Percentiles rank a stretch among this genome's conserved stretches.
These are phyloP conservation scores for Muntiacus reevesi DNA, from an alignment of 2,113 vertebrate genomes.

Conservation along the genomic window DNA sequence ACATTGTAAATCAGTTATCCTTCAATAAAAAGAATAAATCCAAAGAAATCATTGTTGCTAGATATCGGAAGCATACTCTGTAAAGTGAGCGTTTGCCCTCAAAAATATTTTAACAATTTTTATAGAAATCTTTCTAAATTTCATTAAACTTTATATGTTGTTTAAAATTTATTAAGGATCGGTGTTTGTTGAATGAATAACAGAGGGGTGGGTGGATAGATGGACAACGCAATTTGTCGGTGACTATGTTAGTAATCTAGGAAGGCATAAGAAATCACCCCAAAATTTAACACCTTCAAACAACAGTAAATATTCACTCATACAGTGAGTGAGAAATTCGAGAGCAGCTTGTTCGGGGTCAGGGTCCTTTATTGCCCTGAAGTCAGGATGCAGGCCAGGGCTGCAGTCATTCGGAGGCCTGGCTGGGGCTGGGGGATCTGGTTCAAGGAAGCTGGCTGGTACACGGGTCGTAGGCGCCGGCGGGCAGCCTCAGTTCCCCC, in stretches of 20 bases:
- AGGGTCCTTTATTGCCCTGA: neutral
- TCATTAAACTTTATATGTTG: neutral
- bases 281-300: neutral
- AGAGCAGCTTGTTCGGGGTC: neutral
- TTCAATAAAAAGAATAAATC: neutral
- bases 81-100: neutral
- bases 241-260: neutral
- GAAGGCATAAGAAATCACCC: neutral
- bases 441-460: neutral
- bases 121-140: neutral
- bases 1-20: neutral
- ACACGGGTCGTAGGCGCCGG: rapidly evolving
- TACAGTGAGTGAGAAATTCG: neutral
- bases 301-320: neutral
- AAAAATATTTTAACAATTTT: neutral
- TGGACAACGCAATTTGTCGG: rapidly evolving
- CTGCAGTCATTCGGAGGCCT: neutral
- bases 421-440: neutral
- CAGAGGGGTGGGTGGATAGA: neutral
- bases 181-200: neutral
- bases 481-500: neutral
- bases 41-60: neutral
- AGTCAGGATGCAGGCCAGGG: neutral
- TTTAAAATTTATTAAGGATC: neutral
- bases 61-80: neutral